phyloP scores from a whole-genome alignment of 1,140 invertebrate species.

The Orius insidiosus region DNA sequence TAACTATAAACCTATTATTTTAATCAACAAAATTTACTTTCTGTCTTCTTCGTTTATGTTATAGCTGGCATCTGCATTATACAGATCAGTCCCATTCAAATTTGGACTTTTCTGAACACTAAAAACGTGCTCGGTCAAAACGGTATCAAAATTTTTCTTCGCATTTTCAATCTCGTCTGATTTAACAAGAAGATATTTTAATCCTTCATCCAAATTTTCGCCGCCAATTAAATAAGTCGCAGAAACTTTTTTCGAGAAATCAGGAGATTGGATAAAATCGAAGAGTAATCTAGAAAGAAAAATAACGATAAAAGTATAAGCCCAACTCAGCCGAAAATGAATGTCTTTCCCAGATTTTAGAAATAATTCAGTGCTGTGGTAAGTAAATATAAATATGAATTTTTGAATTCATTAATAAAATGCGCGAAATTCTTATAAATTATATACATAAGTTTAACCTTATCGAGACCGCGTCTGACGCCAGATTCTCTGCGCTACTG shows the following conservation, averaged over 20 bases:
- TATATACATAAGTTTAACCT: not conserved
- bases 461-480: too few species aligned
- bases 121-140: slow-evolving; percentile 2
- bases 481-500: too few species aligned
- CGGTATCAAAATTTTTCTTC: not conserved
- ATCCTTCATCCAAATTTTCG: slow-evolving; percentile 1
- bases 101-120: not conserved
- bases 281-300: slow-evolving; percentile 4
- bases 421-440: too few species aligned
- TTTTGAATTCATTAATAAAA: too few species aligned
- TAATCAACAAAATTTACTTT: too few species aligned
- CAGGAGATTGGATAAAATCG: not conserved
- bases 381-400: not conserved
- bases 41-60: not conserved
- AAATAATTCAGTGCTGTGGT: not conserved
- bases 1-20: too few species aligned
- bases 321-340: too few species aligned
- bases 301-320: not conserved
- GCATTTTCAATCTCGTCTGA: not conserved
- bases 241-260: slow-evolving; percentile 2
- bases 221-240: slow-evolving; percentile 11
- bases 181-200: not conserved
- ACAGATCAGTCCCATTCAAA: not conserved
- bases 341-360: not conserved
- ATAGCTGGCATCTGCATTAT: slow-evolving; percentile 1